phyloP scores from a whole-genome alignment of 2,888 invertebrate genomes.

The Pterobdella sp. region DNA sequence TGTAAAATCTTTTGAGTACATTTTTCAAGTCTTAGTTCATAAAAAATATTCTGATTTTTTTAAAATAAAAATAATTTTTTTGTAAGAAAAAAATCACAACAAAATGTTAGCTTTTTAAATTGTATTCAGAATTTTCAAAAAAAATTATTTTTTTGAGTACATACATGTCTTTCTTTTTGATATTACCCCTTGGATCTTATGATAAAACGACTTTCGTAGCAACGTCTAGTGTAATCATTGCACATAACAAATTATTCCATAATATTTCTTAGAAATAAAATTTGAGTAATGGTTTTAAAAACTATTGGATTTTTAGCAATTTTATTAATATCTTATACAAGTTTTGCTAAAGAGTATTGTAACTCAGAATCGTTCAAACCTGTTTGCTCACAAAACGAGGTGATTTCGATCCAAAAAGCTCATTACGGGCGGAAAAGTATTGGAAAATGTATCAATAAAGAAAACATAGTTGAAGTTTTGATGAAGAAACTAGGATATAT shows the following conservation, averaged over 20 bases:
- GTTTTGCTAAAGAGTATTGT: slow-evolving; percentile 12
- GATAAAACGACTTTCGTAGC: too few relatives aligned
- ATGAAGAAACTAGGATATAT: not conserved
- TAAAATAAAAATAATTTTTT: too few relatives aligned
- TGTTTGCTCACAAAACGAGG: slow-evolving; percentile 6
- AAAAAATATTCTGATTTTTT: not conserved
- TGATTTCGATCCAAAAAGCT: slow-evolving; percentile 15
- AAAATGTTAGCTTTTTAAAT: too few relatives aligned
- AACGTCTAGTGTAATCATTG: too few relatives aligned
- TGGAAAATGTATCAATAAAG: slow-evolving; percentile 19
- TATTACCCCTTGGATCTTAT: too few relatives aligned
- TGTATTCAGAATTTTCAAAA: too few relatives aligned
- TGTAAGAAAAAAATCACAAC: too few relatives aligned
- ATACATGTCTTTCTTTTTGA: too few relatives aligned
- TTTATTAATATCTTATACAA: not conserved
- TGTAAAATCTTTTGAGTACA: not conserved
- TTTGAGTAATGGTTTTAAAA: not conserved
- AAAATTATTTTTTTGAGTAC: too few relatives aligned
- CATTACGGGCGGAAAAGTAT: slow-evolving; percentile 3
- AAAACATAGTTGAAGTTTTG: not conserved
- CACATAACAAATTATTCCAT: too few relatives aligned
- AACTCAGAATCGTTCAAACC: slow-evolving; percentile 16
- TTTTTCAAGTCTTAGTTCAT: not conserved
- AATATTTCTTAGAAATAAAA: too few relatives aligned
- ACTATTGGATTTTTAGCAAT: not conserved